Evolutionary conservation across 2,113 vertebrate species (phyloP), one percentile per base, ranked within the genome.

Genomic region (Turdus rufiventris): DNA sequence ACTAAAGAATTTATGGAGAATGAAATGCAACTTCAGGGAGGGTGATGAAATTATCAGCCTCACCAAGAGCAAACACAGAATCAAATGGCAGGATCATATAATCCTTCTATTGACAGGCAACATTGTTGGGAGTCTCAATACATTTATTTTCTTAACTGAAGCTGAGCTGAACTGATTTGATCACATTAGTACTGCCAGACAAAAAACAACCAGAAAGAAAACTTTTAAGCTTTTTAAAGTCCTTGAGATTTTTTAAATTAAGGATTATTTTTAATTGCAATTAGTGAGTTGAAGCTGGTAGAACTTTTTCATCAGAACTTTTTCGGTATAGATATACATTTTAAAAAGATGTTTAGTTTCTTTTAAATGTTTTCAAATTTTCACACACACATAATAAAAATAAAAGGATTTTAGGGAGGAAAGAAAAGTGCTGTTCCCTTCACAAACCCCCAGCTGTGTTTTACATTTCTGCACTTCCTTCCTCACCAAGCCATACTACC

Each of bases 1-100:
- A 93, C 91, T 89, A 72, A 90, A 93, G 94, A 95, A 93, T 92
- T 94, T 94, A 91, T 81, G 79, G 94, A 77, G 75, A 93, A 88
- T 38, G 72, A 96, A 97, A 90, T 0, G 8, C 18, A 94, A 0
- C 72, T 86, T 95, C 43, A 65, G 85, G 56, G 40, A 92, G 60
- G 50, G 14, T 67, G 66, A 83, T 91, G 89, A 88, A 94, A 94
- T 95, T 83, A 91, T 86, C 87, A 86, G 58, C 57, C 36, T 85
- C 67, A 94, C 77, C 43, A 63, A 54, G 54, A 89, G 58, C 91
- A 71, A 83, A 80, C 38, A 57, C 3, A 6, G 28, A 88, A 81
- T 42, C 89, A 91, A 96, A 72, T 31, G 73, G 43, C 8, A 38
- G 51, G 31, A 83, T 92, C 86, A 18, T 50, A 34, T 33, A 73